Evolutionary conservation across 92 coral and sea anemone species (phyloP), one percentile per base, ranked within the genome.

Genomic region (Parazoanthus atlanticus): DNA sequence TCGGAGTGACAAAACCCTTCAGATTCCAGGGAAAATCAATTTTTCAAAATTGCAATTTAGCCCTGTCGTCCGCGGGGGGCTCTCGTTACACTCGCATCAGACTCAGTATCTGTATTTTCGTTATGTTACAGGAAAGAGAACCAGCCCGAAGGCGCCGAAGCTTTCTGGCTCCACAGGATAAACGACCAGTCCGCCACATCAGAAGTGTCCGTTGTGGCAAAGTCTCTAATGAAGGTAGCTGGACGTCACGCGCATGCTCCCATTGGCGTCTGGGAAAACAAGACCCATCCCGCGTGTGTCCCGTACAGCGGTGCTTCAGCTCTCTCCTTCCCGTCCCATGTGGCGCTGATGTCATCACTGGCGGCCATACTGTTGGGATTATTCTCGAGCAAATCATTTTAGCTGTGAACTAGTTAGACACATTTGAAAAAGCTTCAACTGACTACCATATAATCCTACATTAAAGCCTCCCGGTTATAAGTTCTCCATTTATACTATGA

Each of bases 191-290:
- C 92, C 31, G 93, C 96, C 13, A 82, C 93, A 13, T 74, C 79
- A 13, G 98, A 95, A 82, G 91, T 93, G 58, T 43, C 52, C 19
- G 71, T 17, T 23, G 76, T 89, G 21, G 65, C 66, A 71, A 38
- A 77, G 46, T 82, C 92, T 1, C 54, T 95, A 28, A 93, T 95
- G 86, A 90, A 81, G 41, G 94, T 71, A 7, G 92, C 90, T 64
- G 98, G 98, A 21, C 91, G 95, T 52, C 96, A 93, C 86, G 98
- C 98, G 66, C 98, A 93, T 78, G 86, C 79, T 43, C 94, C 98
- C 21, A 46, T 64, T 23, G 98, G 92, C 32, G 93, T 92, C 26
- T 91, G 91, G 84, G 90, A 80, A 40, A 92, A 92, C 82, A 91
- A 86, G 78, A 90, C 98, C 21, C 93, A 90, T 84, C 88, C 93